These are phyloP conservation scores for Megaceryle maxima DNA, from an alignment of 2,113 vertebrate genomes.

Conservation along the genomic window DNA sequence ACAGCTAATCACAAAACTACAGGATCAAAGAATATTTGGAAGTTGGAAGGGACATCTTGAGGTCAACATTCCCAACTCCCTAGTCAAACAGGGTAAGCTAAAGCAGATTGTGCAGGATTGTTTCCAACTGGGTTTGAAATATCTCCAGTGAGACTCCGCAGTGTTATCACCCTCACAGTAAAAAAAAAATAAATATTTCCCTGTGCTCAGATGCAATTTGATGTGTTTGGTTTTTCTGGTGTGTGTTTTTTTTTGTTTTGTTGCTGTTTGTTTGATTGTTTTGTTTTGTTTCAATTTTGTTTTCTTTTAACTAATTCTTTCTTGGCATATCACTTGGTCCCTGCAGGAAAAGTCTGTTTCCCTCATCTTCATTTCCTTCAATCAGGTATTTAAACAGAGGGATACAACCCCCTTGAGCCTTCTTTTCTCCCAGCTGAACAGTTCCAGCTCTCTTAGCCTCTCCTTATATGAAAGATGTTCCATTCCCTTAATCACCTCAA, in stretches of 20 bases:
- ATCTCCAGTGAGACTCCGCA: neutral
- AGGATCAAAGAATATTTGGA: neutral
- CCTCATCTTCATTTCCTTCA: neutral
- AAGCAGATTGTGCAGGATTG: neutral
- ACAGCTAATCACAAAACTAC: neutral
- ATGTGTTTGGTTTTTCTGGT: too few species aligned
- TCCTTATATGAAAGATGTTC: neutral
- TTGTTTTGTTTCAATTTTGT: too few species aligned
- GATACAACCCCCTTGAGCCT: neutral
- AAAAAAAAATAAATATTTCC: neutral
- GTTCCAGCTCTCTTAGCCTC: neutral
- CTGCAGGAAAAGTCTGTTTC: neutral
- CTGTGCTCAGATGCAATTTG: neutral
- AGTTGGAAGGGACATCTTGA: rapidly evolving
- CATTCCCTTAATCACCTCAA: neutral
- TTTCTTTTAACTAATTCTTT: neutral
- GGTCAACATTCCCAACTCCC: neutral
- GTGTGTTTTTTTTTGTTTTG: too few species aligned
- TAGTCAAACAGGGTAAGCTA: neutral
- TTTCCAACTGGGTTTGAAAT: neutral
- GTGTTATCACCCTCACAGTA: neutral
- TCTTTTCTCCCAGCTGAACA: neutral
- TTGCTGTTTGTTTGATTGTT: too few species aligned
- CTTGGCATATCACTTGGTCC: neutral
- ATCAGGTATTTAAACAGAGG: neutral